Base-by-base conservation (phyloP, 2,113 vertebrate species). In the Nibea albiflora region DNA sequence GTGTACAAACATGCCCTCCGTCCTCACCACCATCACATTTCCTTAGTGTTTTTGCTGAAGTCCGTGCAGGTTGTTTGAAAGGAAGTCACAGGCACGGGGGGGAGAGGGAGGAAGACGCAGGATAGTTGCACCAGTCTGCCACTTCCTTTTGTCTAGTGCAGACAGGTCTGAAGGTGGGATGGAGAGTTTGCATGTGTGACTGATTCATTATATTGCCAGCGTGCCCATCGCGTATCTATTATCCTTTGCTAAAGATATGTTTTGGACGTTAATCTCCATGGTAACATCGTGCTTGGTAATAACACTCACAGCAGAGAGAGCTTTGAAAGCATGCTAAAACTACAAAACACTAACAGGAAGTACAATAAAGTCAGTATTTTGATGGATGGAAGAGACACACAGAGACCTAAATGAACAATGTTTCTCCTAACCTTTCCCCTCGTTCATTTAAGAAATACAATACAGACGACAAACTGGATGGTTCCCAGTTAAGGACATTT, bases 391-490 rank as follows among this genome's bases (percentile, higher is more conserved):
- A 47, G 46, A 53, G 26, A 66, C 26, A 47, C 65, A 47, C 44
- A 19, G 20, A 58, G 28, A 26, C 31, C 56, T 8, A 9, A 47
- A 52, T 5, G 64, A 17, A 54, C n/a, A 50, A 75, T 67, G 64
- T 65, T 49, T 82, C 26, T 9, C 11, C 15, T 72, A 62, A 73
- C 47, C 42, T 54, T 76, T 67, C 39, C 54, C n/a, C 9, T 57
- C 20, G 62, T 39, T 39, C 39, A 49, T 5, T 60, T 56, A 19
- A 35, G 47, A 60, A 60, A 63, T 1, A 47, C 11, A 9, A 7
- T 39, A 46, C 22, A 68, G 7, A 44, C 17, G 12, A 61, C 5
- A 24, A 70, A 69, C 20, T 9, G 14, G 2, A 52, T 56, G 9
- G 15, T 61, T 71, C 11, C 2, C 11, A 35, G 28, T 68, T 42